These are phyloP conservation scores for Brachionus rotundiformis DNA, from an alignment of 1,140 invertebrate species.

Conservation along the genomic window DNA sequence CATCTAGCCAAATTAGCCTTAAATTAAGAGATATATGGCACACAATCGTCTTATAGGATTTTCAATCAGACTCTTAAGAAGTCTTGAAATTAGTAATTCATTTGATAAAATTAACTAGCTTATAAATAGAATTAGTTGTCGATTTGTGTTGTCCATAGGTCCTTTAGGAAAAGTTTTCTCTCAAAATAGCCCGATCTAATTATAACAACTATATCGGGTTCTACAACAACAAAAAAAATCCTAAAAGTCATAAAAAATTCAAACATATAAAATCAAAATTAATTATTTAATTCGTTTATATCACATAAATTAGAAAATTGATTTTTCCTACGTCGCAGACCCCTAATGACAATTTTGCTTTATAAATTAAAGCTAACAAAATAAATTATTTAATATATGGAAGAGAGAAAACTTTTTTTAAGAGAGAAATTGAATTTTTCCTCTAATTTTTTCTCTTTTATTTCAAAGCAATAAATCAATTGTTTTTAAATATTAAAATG, in stretches of 20 bases:
- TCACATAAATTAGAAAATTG: conserved; percentile 20
- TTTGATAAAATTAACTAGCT: conserved; percentile 28
- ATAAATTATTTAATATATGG: conserved; percentile 9
- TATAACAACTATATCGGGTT: neutral
- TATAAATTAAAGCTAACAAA: neutral
- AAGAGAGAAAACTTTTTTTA: neutral
- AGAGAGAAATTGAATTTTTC: neutral
- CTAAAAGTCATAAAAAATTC: conserved; percentile 15
- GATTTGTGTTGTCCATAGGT: neutral
- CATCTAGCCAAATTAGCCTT: neutral
- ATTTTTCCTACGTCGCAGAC: neutral
- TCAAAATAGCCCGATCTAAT: neutral
- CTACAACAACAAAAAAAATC: too few relatives aligned
- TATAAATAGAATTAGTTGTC: neutral
- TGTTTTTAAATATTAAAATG: neutral
- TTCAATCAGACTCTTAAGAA: neutral
- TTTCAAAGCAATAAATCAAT: neutral
- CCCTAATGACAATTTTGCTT: neutral
- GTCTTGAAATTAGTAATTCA: neutral
- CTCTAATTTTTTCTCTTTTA: neutral
- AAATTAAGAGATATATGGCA: neutral
- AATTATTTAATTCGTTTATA: conserved; percentile 22
- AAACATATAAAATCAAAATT: conserved; percentile 23
- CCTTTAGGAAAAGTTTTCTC: neutral
- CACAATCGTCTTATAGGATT: neutral